Evolutionary conservation across 2,888 invertebrate species (phyloP).

Genomic region (Hyalella azteca): DNA sequence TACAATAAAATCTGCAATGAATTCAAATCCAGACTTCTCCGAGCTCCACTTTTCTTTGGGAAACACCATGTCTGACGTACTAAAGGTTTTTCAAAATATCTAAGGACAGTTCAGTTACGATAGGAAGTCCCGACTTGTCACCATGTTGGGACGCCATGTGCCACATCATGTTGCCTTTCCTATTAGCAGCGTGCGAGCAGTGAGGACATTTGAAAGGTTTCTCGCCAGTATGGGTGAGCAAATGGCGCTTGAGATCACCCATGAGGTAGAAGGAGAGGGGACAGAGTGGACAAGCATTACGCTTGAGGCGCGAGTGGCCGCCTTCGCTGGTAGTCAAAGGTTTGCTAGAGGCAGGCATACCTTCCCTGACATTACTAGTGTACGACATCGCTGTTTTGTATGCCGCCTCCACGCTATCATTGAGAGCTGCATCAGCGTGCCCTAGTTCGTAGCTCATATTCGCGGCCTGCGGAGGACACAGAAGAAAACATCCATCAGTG

Average conservation of each 20-base stretch:
- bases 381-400: not conserved
- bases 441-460: not conserved
- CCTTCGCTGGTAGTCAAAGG: not conserved
- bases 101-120: too few species aligned
- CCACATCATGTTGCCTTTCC: conserved; percentile 55
- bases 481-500: not conserved
- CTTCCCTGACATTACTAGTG: too few species aligned
- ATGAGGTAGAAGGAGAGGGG: conserved; percentile 44
- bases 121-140: not conserved
- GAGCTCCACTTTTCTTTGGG: too few species aligned
- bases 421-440: not conserved
- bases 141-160: conserved; percentile 50
- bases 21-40: too few species aligned
- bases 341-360: too few species aligned
- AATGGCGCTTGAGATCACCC: conserved; percentile 54
- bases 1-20: too few species aligned
- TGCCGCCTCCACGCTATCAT: not conserved
- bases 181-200: conserved; percentile 54
- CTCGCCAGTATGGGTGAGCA: conserved; percentile 55
- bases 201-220: conserved; percentile 55
- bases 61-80: too few species aligned
- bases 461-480: conserved; percentile 28
- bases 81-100: too few species aligned
- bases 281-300: conserved; percentile 45
- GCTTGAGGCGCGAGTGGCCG: not conserved